Evolutionary conservation across 1,140 invertebrate genomes (phyloP).

Genomic region (Batillaria attramentaria): DNA sequence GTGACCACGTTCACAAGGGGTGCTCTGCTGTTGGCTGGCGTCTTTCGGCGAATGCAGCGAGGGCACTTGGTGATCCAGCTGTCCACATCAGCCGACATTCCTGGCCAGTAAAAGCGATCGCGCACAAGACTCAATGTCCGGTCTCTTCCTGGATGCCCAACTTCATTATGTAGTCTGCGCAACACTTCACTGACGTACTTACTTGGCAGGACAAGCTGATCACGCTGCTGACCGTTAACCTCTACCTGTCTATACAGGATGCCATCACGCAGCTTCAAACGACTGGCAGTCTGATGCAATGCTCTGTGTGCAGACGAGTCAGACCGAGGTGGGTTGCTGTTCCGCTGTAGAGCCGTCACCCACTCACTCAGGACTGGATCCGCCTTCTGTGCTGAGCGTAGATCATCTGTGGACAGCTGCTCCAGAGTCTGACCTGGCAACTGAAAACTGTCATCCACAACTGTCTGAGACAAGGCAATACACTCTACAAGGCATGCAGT

Average conservation of each 20-base stretch:
- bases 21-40: conserved; percentile 1
- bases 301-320: too few species aligned
- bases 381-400: too few species aligned
- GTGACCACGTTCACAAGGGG: neutral
- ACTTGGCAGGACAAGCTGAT: conserved; percentile 24
- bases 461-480: too few species aligned
- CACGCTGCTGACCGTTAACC: neutral
- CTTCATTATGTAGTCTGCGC: conserved; percentile 28
- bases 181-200: neutral
- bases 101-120: conserved; percentile 37
- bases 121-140: conserved; percentile 15
- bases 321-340: too few species aligned
- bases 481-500: too few species aligned
- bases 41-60: conserved; percentile 15
- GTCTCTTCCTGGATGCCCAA: conserved; percentile 37
- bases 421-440: too few species aligned
- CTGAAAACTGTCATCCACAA: too few species aligned
- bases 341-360: too few species aligned
- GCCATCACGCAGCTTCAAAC: neutral
- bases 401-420: too few species aligned
- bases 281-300: too few species aligned
- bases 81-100: conserved; percentile 31
- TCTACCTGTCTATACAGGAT: neutral
- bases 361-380: too few species aligned
- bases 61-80: neutral